phyloP scores from a whole-genome alignment of 2,797 vertebrate species.

The Crypturellus tataupa region DNA sequence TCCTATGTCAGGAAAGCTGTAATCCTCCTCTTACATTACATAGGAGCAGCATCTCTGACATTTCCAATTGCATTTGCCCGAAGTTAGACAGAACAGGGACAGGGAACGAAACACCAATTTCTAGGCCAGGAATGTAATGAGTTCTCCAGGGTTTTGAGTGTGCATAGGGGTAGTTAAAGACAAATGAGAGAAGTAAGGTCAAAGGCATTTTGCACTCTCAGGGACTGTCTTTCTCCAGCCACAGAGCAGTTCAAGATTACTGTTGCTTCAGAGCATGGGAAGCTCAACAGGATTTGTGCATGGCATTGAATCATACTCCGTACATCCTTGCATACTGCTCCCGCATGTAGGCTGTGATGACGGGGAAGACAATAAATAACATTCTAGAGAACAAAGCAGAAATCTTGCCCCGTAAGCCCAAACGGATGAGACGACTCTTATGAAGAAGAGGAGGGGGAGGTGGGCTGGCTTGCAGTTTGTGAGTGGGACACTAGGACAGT shows the following conservation, averaged over 20 bases:
- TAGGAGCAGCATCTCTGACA: conserved; percentile 33
- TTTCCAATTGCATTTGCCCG: background rate
- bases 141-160: background rate
- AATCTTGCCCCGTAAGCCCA: background rate
- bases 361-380: background rate
- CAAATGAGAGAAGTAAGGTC: background rate
- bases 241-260: background rate
- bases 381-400: background rate
- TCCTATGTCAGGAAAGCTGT: conserved; percentile 44
- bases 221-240: background rate
- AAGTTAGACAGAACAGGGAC: background rate
- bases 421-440: background rate
- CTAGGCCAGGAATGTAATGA: background rate
- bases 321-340: background rate
- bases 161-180: background rate
- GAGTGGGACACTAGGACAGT: conserved; percentile 26
- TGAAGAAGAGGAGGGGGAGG: background rate
- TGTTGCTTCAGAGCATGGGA: background rate
- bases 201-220: background rate
- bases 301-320: background rate
- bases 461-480: background rate
- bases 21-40: conserved; percentile 44
- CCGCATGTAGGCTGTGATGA: background rate
- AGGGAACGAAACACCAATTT: background rate
- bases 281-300: conserved; percentile 13